These are phyloP conservation scores for Yponomeuta malinellus DNA, from an alignment of 2,888 invertebrate species.

Conservation along the genomic window DNA sequence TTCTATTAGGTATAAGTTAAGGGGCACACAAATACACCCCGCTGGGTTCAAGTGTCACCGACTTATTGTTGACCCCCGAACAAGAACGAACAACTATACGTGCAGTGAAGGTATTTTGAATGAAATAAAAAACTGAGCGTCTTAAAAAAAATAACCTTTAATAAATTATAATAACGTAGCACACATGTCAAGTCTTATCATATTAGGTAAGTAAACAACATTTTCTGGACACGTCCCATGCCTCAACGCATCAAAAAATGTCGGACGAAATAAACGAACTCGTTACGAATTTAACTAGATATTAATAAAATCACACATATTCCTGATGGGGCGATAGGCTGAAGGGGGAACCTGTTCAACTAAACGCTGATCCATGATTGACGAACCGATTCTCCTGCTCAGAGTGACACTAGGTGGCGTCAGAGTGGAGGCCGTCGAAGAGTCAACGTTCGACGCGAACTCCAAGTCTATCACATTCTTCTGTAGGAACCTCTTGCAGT, in stretches of 20 bases:
- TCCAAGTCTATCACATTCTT: conserved; percentile 44
- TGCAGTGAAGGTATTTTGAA: too few relatives aligned
- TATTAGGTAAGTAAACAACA: too few relatives aligned
- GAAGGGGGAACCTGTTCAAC: not conserved
- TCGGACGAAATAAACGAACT: not conserved
- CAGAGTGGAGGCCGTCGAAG: not conserved
- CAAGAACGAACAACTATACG: too few relatives aligned
- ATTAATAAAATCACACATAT: not conserved
- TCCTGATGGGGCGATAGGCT: not conserved
- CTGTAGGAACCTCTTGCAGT: conserved; percentile 49
- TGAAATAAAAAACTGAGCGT: too few relatives aligned
- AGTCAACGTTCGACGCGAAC: not conserved
- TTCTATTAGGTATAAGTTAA: not conserved
- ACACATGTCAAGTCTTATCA: too few relatives aligned
- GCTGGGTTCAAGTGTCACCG: too few relatives aligned
- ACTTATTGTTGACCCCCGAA: too few relatives aligned
- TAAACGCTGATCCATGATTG: not conserved
- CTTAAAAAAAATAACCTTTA: too few relatives aligned
- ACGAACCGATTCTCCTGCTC: not conserved
- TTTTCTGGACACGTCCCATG: too few relatives aligned
- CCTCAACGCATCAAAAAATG: too few relatives aligned
- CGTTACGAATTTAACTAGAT: not conserved
- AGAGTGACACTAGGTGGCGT: not conserved
- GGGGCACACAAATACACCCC: too few relatives aligned
- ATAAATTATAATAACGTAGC: too few relatives aligned